These are phyloP conservation scores for Tiaroga cobitis DNA, from an alignment of 2,797 vertebrate genomes.

Conservation along the genomic window DNA sequence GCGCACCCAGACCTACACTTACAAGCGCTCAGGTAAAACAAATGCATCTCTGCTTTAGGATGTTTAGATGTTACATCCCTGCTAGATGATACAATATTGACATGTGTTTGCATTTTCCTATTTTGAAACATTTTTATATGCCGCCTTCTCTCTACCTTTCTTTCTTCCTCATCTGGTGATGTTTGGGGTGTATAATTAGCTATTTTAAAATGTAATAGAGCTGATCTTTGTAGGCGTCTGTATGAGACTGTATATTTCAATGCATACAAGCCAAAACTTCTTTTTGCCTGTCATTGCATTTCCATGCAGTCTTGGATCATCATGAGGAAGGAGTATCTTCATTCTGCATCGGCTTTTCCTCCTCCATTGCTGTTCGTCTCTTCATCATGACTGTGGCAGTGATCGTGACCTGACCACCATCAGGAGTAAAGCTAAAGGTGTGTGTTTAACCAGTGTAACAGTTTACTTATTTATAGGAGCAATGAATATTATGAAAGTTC, in stretches of 20 bases:
- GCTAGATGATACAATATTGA: neutral
- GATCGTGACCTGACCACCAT: neutral
- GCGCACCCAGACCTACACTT: neutral
- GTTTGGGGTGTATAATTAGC: neutral
- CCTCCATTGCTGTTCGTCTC: neutral
- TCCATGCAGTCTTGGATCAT: neutral
- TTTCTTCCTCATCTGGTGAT: neutral
- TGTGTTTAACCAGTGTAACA: neutral
- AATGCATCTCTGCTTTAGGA: neutral
- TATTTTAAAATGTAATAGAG: neutral
- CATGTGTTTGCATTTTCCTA: neutral
- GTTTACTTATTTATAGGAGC: neutral
- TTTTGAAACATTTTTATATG: neutral
- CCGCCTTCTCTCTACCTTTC: neutral
- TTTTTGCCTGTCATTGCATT: neutral
- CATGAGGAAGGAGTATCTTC: neutral
- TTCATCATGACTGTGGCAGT: slow-evolving; percentile 30
- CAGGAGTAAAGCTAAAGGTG: slow-evolving; percentile 10
- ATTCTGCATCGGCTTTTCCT: neutral
- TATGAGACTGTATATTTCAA: neutral
- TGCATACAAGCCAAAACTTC: neutral
- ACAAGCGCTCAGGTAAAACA: neutral
- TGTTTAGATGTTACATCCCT: neutral
- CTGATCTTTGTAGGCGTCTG: neutral
- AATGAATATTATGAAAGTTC: no score